Conservation (phyloP, 2,888 invertebrate genomes). For the Rutpela maculata region DNA sequence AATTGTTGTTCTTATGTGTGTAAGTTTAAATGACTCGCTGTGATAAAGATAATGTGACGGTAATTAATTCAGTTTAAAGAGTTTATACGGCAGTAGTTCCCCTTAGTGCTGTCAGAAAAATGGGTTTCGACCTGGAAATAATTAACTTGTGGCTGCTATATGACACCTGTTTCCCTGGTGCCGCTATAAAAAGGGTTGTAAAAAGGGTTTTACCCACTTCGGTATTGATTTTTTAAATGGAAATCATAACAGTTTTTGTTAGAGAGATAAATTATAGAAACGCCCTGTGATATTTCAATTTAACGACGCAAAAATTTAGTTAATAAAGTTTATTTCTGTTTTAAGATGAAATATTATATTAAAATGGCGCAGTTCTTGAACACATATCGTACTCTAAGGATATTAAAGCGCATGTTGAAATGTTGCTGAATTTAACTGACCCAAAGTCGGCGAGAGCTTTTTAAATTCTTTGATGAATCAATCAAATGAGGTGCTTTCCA, state of each 20-base stretch:
- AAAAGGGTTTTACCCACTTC: background rate
- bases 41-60: background rate
- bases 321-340: too few relatives aligned
- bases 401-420: too few relatives aligned
- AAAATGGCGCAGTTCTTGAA: too few relatives aligned
- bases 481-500: too few relatives aligned
- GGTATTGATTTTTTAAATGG: background rate
- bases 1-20: background rate
- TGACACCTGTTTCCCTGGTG: constrained; percentile 1
- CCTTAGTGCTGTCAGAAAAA: background rate
- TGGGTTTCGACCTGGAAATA: constrained; percentile 2
- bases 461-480: too few relatives aligned
- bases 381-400: too few relatives aligned
- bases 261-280: background rate
- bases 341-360: too few relatives aligned
- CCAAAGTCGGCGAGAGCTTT: too few relatives aligned
- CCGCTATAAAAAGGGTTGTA: background rate
- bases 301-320: too few relatives aligned
- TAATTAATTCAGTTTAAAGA: background rate
- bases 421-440: too few relatives aligned
- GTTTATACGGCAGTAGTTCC: background rate
- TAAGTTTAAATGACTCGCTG: background rate
- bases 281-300: too few relatives aligned
- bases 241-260: background rate
- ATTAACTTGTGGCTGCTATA: constrained; percentile 7